A percentile compares a stretch with the other conserved stretches of the same genome.
Evolutionary conservation across 2,797 vertebrate species (phyloP).

Genomic region (Pipistrellus pygmaeus): DNA sequence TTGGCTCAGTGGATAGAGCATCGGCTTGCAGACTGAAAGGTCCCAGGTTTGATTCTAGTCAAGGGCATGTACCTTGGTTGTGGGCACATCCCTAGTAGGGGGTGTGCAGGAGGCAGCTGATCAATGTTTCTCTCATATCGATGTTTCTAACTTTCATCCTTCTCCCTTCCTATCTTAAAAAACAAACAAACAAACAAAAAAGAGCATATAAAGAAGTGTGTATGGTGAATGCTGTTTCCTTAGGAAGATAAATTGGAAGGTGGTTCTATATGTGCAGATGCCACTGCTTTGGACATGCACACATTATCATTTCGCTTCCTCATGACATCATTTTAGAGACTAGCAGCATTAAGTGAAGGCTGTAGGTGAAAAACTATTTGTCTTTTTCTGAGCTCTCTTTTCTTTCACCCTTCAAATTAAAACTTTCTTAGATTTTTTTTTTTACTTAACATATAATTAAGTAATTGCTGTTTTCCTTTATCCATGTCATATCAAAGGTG

Average conservation of each 20-base stretch:
- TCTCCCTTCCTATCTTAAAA: too few relatives aligned
- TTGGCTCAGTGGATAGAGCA: too few relatives aligned
- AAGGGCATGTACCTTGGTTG: too few relatives aligned
- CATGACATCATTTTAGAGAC: not conserved
- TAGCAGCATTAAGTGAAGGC: not conserved
- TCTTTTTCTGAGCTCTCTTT: not conserved
- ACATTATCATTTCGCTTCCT: not conserved
- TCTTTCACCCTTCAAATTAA: constrained; percentile 15
- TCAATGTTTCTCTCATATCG: too few relatives aligned
- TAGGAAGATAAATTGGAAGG: not conserved
- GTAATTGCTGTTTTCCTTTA: not conserved
- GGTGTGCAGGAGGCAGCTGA: too few relatives aligned
- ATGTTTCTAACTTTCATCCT: too few relatives aligned
- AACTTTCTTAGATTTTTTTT: not conserved
- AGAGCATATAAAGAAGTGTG: not conserved
- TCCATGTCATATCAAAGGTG: not conserved
- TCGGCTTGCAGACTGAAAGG: too few relatives aligned
- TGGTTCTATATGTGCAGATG: not conserved
- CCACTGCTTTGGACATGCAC: not conserved
- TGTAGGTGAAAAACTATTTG: not conserved
- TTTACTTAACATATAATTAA: constrained; percentile 31
- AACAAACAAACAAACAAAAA: not conserved
- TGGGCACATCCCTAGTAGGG: too few relatives aligned
- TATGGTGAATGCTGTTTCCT: not conserved
- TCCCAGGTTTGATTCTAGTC: too few relatives aligned